A percentile compares a stretch with the other conserved stretches of the same genome.
Conservation (phyloP, 1,140 invertebrate genomes). For the Grapholita molesta region DNA sequence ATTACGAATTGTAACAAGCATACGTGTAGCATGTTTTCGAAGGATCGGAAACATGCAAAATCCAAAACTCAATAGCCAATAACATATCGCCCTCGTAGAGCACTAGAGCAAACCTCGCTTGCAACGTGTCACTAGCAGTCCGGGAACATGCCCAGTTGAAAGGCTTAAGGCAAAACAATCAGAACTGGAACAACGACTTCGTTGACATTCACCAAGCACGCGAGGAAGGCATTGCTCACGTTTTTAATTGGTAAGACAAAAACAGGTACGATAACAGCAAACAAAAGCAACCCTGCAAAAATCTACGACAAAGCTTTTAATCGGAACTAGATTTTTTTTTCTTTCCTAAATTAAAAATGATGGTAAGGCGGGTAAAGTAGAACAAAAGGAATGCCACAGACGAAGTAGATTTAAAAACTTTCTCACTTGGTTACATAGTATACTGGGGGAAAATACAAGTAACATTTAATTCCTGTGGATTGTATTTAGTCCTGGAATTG, state of each 20-base stretch:
- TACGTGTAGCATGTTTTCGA: neutral
- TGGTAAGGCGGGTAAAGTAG: constrained; percentile 26
- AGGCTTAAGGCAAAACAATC: neutral
- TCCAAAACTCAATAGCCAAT: neutral
- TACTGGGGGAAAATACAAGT: constrained; percentile 12
- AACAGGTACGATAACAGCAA: neutral
- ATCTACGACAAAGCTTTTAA: neutral
- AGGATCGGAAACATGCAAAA: neutral
- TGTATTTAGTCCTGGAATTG: neutral
- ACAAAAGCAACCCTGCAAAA: neutral
- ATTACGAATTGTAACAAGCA: neutral
- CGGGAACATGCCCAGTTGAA: neutral
- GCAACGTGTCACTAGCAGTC: neutral
- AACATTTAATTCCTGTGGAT: constrained; percentile 21
- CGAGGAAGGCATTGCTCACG: neutral
- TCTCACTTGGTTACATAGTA: neutral
- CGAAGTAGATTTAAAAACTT: constrained; percentile 18
- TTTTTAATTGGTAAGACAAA: neutral
- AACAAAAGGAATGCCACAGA: constrained; percentile 23
- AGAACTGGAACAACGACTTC: neutral
- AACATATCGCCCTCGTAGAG: neutral
- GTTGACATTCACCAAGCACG: neutral
- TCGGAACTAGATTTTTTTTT: constrained; percentile 11
- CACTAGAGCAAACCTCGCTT: neutral
- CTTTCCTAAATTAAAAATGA: constrained; percentile 24